Evolutionary conservation across 2,113 vertebrate species (phyloP), one percentile per base, ranked within the genome.

Genomic region (Phoenicopterus ruber): DNA sequence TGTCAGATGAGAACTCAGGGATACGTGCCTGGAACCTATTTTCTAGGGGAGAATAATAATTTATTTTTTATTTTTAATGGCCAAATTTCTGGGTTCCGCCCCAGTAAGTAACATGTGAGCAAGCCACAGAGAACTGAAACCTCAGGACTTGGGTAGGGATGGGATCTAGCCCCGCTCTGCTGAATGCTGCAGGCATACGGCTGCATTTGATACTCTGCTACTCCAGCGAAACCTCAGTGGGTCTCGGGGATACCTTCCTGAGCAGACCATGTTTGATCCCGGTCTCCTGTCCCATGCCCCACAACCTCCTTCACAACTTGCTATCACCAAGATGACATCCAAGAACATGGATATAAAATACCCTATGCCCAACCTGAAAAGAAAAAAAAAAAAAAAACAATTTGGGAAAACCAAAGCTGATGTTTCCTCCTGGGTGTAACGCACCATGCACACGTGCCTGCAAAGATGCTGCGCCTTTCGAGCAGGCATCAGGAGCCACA

Each of bases 381-480:
- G 4, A 3, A 38, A 22, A 44, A 24, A 18, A 22, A 8, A 62
- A 25, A 15, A 17, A 38, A 24, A 22, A 24, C 14, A 32, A 14
- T 7, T 16, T 22, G 31, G 54, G 61, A 32, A 82, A 82, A 76
- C 20, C 13, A 59, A 55, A 36, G 52, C 11, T 46, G 52, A 1
- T 9, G 8, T 49, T 74, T 63, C 25, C 80, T 90, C 44, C n/a
- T 13, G 17, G 47, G n/a, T 11, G 15, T 38, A 47, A 38, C 0
- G 9, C 12, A 14, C 52, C 49, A 24, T 0, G 0, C 12, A 14
- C 34, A 19, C 0, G 2, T 4, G 47, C 54, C 58, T 31, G 29
- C 58, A 71, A 31, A 59, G 18, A 46, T 1, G 2, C 0, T 2
- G 74, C 31, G 38, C 34, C 46, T 65, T 31, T 67, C 2, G 57